Conservation (phyloP, 2,113 vertebrate species). For the Oreotrochilus melanogaster region DNA sequence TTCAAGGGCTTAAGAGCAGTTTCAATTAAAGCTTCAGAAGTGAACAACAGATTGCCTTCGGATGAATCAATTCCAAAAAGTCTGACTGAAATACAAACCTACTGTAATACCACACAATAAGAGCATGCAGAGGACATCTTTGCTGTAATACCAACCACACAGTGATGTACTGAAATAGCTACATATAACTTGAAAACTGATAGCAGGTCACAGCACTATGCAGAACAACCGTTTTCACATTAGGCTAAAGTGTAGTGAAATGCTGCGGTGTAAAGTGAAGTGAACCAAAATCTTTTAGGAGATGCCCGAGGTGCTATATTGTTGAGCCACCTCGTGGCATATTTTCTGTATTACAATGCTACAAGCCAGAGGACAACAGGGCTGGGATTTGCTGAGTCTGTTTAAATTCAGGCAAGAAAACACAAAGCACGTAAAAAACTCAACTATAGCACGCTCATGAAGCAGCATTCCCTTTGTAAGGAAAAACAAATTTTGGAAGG, state of each 20-base stretch:
- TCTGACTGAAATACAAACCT: neutral
- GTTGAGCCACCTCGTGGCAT: conserved; percentile 74
- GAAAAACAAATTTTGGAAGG: neutral
- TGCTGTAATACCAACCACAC: neutral
- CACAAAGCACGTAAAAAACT: neutral
- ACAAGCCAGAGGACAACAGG: neutral
- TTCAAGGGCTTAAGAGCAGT: neutral
- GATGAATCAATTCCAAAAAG: neutral
- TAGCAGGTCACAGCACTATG: fast-evolving
- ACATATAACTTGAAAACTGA: fast-evolving
- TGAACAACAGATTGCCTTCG: neutral
- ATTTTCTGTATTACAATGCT: neutral
- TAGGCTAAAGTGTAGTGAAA: neutral
- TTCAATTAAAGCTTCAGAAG: neutral
- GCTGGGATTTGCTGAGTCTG: neutral
- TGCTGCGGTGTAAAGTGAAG: fast-evolving
- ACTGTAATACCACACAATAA: fast-evolving
- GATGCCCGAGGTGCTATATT: neutral
- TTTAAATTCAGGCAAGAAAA: neutral
- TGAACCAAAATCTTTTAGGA: fast-evolving
- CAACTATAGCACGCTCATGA: neutral
- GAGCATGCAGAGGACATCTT: fast-evolving
- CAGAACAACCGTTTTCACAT: fast-evolving
- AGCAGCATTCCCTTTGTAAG: neutral
- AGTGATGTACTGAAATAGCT: fast-evolving